Evolutionary conservation across 2,888 invertebrate species (phyloP).

Genomic region (Branchipolynoe longqiensis): DNA sequence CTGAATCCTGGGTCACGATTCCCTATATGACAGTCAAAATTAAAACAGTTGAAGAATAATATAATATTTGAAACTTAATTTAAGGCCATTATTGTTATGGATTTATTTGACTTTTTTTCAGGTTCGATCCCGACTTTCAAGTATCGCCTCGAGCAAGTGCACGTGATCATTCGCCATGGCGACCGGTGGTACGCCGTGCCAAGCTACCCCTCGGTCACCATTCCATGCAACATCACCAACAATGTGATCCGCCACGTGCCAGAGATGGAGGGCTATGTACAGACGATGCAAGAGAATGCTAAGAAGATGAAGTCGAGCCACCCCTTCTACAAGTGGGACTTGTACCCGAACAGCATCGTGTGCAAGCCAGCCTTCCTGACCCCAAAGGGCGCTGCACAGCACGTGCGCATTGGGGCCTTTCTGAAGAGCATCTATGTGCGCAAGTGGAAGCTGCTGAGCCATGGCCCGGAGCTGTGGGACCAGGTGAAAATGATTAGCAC

Average conservation of each 20-base stretch:
- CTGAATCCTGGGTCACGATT: too few relatives aligned
- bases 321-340: conserved; percentile 72
- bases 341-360: conserved; percentile 72
- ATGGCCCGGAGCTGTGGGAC: conserved; percentile 74
- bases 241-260: conserved; percentile 51
- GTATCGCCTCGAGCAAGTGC: conserved; percentile 71
- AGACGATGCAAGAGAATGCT: conserved; percentile 49
- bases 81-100: too few relatives aligned
- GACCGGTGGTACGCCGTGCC: conserved; percentile 93
- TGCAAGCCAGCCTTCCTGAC: conserved; percentile 94
- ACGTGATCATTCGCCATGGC: conserved; percentile 89
- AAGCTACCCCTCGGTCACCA: conserved; percentile 86
- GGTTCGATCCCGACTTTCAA: conserved; percentile 62
- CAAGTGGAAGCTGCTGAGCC: conserved; percentile 74
- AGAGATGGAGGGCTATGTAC: conserved; percentile 56
- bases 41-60: too few relatives aligned
- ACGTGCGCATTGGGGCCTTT: conserved; percentile 89
- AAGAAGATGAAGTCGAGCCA: conserved; percentile 83
- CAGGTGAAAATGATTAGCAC: conserved; percentile 88
- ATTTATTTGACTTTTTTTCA: neutral
- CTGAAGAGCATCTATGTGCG: conserved; percentile 82
- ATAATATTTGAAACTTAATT: too few relatives aligned
- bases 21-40: too few relatives aligned
- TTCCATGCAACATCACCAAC: conserved; percentile 87
- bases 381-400: conserved; percentile 89